phyloP scores from a whole-genome alignment of 2,113 vertebrate genomes.

The Mirza zaza region DNA sequence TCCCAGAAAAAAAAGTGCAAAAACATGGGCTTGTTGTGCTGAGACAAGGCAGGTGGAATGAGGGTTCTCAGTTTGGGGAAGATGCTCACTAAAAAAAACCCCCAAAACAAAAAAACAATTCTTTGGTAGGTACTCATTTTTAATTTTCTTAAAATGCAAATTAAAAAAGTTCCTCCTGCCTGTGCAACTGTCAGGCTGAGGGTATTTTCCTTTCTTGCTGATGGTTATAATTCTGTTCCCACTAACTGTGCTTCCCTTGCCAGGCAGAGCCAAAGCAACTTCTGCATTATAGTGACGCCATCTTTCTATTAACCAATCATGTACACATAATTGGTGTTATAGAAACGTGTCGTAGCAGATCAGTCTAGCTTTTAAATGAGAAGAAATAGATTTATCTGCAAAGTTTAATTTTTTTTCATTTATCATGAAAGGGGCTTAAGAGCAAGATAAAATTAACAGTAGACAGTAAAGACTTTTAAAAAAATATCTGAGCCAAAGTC shows the following conservation, averaged over 20 bases:
- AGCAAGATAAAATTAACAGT: not conserved
- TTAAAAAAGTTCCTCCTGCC: not conserved
- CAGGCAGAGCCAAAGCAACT: not conserved
- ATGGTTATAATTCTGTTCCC: not conserved
- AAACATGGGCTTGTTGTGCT: not conserved
- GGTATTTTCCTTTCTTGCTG: not conserved
- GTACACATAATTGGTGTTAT: not conserved
- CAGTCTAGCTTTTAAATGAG: not conserved
- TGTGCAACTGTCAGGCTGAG: not conserved
- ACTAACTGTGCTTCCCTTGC: not conserved
- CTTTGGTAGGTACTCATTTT: not conserved
- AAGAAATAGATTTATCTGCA: not conserved
- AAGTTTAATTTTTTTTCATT: constrained; percentile 29
- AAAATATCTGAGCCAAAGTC: not conserved
- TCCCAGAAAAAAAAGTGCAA: not conserved
- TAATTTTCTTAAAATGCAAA: not conserved
- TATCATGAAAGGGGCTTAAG: not conserved
- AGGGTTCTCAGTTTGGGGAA: not conserved
- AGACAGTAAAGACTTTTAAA: not conserved
- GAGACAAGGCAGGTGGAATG: not conserved
- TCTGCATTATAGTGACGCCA: not conserved
- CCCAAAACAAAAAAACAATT: not conserved
- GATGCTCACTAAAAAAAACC: not conserved
- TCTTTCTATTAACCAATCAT: not conserved
- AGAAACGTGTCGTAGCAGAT: not conserved